Percentiles rank a stretch among this genome's conserved stretches.
phyloP scores from a whole-genome alignment of 2,888 invertebrate genomes.

The Ichneumoninae sp. region DNA sequence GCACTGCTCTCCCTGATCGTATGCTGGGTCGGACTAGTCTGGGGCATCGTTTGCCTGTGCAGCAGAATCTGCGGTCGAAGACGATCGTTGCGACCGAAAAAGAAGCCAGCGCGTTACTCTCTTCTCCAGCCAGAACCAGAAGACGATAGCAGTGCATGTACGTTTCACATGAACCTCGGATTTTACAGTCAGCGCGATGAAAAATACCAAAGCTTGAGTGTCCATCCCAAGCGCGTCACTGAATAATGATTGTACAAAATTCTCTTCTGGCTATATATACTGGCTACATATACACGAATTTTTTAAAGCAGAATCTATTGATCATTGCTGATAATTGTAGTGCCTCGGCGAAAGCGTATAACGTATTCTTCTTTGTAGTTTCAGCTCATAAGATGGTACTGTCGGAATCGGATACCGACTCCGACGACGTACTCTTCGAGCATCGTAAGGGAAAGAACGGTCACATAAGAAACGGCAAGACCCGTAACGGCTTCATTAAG shows the following conservation, averaged over 20 bases:
- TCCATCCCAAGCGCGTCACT: not conserved
- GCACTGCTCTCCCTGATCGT: conserved; percentile 87
- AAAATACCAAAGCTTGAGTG: conserved; percentile 1
- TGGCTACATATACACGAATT: conserved; percentile 26
- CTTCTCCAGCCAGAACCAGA: conserved; percentile 89
- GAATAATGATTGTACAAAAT: not conserved
- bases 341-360: not conserved
- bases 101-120: conserved; percentile 89
- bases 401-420: conserved; percentile 93
- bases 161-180: conserved; percentile 74
- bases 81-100: conserved; percentile 86
- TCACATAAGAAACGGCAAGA: conserved; percentile 83
- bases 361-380: conserved; percentile 84
- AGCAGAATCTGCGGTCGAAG: conserved; percentile 85
- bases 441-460: conserved; percentile 88
- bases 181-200: conserved; percentile 38
- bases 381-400: conserved; percentile 86
- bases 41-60: conserved; percentile 88
- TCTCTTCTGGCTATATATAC: conserved; percentile 29
- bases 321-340: not conserved
- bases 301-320: not conserved
- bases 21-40: conserved; percentile 87
- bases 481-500: conserved; percentile 86
- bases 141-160: conserved; percentile 88
- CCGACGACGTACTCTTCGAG: conserved; percentile 92